Evolutionary conservation across 2,888 invertebrate genomes (phyloP).

Genomic region (Allolobophora icterica): DNA sequence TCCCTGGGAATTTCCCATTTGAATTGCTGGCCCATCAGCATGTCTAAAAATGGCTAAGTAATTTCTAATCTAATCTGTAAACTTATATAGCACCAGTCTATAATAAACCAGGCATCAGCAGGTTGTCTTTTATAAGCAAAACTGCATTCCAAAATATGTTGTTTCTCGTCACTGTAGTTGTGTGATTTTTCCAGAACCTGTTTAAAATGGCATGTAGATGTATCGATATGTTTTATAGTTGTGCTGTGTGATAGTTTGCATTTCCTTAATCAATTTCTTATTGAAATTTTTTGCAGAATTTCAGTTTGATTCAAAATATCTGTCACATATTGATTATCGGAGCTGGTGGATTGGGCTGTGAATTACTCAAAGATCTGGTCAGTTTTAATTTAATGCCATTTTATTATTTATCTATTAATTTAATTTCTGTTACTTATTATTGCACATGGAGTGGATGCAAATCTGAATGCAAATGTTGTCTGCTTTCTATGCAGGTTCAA

Average conservation of each 20-base stretch:
- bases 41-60: not conserved
- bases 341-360: conserved; percentile 97
- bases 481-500: no score
- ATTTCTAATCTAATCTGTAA: not conserved
- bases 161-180: not conserved
- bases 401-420: not conserved
- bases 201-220: not conserved
- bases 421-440: not conserved
- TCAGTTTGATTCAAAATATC: conserved; percentile 83
- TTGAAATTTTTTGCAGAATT: conserved; percentile 66
- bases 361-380: conserved; percentile 90
- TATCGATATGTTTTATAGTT: no score
- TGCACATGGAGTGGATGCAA: no score
- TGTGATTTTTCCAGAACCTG: not conserved
- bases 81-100: not conserved
- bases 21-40: not conserved
- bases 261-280: not conserved
- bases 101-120: not conserved
- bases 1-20: not conserved
- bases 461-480: no score
- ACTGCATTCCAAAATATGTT: not conserved
- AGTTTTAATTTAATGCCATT: conserved; percentile 39
- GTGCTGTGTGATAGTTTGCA: not conserved
- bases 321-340: conserved; percentile 89
- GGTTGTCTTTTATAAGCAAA: not conserved